Evolutionary conservation across 1,140 invertebrate species (phyloP).

Genomic region (Vollenhovia emeryi): DNA sequence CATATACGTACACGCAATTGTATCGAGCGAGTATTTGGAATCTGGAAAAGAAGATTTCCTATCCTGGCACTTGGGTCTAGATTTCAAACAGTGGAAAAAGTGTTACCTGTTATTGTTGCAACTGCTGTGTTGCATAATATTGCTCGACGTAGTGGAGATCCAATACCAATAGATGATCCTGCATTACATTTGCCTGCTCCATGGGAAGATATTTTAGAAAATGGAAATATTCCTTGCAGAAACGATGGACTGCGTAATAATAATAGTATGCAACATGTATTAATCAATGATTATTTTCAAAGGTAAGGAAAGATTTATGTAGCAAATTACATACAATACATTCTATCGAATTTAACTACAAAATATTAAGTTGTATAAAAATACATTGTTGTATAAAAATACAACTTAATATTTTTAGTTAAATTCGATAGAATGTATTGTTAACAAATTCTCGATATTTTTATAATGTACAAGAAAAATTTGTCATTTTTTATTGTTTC

Average conservation of each 20-base stretch:
- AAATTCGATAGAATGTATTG: too few relatives aligned
- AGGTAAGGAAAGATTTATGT: neutral
- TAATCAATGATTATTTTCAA: slow-evolving; percentile 9
- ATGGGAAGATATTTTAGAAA: neutral
- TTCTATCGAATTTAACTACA: too few relatives aligned
- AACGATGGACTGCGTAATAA: neutral
- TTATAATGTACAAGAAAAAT: too few relatives aligned
- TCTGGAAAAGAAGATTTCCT: slow-evolving; percentile 6
- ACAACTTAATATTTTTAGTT: too few relatives aligned
- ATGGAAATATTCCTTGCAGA: neutral
- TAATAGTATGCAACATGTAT: neutral
- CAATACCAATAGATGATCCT: neutral
- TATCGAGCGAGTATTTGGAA: neutral
- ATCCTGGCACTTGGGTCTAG: neutral
- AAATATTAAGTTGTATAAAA: too few relatives aligned
- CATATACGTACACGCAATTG: slow-evolving; percentile 8
- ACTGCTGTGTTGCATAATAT: slow-evolving; percentile 16
- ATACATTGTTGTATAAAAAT: too few relatives aligned
- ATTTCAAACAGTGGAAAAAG: neutral
- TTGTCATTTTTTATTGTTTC: too few relatives aligned
- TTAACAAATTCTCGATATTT: too few relatives aligned
- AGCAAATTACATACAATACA: too few relatives aligned
- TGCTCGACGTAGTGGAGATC: neutral
- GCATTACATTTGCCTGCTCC: neutral
- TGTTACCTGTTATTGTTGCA: neutral